Evolutionary conservation across 2,888 invertebrate genomes (phyloP), one percentile per base, ranked within the genome.

Genomic region (Campoplex nolae): DNA sequence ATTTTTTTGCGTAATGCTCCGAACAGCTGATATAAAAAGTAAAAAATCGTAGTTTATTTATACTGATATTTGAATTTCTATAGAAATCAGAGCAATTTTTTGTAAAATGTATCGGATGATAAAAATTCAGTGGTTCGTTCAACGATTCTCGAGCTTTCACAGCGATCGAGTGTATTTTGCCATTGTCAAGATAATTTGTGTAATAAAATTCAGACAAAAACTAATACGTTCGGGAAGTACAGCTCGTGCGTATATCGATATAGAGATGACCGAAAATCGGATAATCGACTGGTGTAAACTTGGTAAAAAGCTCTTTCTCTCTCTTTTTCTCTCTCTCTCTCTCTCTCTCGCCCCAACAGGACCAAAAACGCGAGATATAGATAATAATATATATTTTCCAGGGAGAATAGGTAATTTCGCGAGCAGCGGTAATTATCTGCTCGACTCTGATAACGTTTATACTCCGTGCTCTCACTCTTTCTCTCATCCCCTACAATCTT

Each of bases 341-440:
- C 23, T 4, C 45, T 51, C 18, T 58, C 42, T 35, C 48, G 2
- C 18, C 28, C n/a, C 48, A 35, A 71, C 28, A 62, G 74, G 67
- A 38, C 58, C 51, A 73, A 73, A 73, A 82, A 62, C 32, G 54
- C n/a, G 73, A 73, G 82, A 78, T 68, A 70, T 51, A 71, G 84
- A 78, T 85, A 77, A 80, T 73, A 76, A 83, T 58, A 80, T 77
- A 80, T 86, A 73, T 83, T 80, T 79, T 35, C 65, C 32, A n/a
- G 91, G 89, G 90, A 90, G 90, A 90, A 90, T 90, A 90, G 92
- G 90, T 92, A 90, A 93, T 92, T 93, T 90, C 81, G 89, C 81
- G 89, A 80, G 80, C 67, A 88, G 85, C 89, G 90, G 91, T 93
- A 93, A 93, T 94, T 93, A 91, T 90, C 89, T 88, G 89, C 84